Conservation (phyloP, 1,140 invertebrate genomes). For the Wiebesia pumilae region DNA sequence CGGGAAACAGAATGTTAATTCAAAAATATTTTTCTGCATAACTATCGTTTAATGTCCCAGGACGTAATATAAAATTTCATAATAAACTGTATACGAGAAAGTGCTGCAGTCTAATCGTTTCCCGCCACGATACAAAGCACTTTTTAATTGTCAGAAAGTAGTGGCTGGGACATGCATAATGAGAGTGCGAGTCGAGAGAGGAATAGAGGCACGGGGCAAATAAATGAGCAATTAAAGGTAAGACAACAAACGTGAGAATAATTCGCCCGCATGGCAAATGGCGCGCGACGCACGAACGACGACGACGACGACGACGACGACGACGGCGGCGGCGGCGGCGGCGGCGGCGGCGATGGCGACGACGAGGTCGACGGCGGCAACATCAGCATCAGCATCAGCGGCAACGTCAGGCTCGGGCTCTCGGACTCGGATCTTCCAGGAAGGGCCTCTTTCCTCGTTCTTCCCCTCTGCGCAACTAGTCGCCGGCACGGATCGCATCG, state of each 20-base stretch:
- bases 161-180: constrained; percentile 6
- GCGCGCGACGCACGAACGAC: background rate
- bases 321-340: background rate
- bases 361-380: no score
- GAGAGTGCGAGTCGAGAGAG: constrained; percentile 2
- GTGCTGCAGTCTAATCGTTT: constrained; percentile 6
- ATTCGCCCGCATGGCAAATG: constrained; percentile 10
- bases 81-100: background rate
- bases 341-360: background rate
- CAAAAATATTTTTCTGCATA: constrained; percentile 6
- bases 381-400: no score
- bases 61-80: background rate
- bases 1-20: background rate
- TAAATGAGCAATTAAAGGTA: constrained; percentile 47
- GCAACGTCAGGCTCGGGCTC: background rate
- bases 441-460: background rate
- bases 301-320: background rate
- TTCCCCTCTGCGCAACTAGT: background rate
- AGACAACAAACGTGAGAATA: constrained; percentile 43
- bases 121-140: background rate
- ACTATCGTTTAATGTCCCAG: background rate
- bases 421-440: constrained; percentile 25
- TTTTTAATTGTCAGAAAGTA: constrained; percentile 38
- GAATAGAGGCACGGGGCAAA: constrained; percentile 7
- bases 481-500: constrained; percentile 27